Evolutionary conservation across 1,140 invertebrate species (phyloP), one percentile per base, ranked within the genome.

Genomic region (Rhynchophorus ferrugineus): DNA sequence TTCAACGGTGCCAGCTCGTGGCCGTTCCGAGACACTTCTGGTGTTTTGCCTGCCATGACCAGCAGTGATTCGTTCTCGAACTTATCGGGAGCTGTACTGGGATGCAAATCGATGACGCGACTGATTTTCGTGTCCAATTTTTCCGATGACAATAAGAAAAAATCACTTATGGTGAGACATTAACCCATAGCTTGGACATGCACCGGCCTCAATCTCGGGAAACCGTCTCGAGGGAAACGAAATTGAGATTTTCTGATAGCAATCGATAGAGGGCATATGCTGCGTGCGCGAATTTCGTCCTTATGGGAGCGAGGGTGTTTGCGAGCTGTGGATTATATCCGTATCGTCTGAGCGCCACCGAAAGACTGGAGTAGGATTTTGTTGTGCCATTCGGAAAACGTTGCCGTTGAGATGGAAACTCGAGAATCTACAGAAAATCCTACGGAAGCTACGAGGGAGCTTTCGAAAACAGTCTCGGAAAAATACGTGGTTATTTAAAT

Each of bases 1-100:
- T 86, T 87, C 57, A 89, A 69, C 9, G 84, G 85, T 49, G 84
- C 83, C 72, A 89, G 70, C 70, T 88, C 85, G 69, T 87, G 85
- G 17, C 84, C 84, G 59, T 82, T 82, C 24, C 77, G 71, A 17
- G 74, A 69, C 21, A 74, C 71, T 54, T 79, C 77, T 29, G 76
- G 71, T 56, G 78, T 51, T 56, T 67, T 67, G 22, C 56, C 61
- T 2, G 64, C 43, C 61, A 66, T 67, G 7, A 35, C 14, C 13
- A 8, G 18, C 11, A 17, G 22, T 8, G 8, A 35, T 35, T n/a
- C n/a, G n/a, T n/a, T n/a, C n/a, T n/a, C n/a, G n/a, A n/a, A n/a
- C n/a, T n/a, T n/a, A n/a, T n/a, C n/a, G n/a, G n/a, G n/a, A n/a
- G n/a, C n/a, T n/a, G n/a, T n/a, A n/a, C n/a, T n/a, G n/a, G n/a